Evolutionary conservation across 2,113 vertebrate species (phyloP).

Genomic region (Macroglossus sobrinus): DNA sequence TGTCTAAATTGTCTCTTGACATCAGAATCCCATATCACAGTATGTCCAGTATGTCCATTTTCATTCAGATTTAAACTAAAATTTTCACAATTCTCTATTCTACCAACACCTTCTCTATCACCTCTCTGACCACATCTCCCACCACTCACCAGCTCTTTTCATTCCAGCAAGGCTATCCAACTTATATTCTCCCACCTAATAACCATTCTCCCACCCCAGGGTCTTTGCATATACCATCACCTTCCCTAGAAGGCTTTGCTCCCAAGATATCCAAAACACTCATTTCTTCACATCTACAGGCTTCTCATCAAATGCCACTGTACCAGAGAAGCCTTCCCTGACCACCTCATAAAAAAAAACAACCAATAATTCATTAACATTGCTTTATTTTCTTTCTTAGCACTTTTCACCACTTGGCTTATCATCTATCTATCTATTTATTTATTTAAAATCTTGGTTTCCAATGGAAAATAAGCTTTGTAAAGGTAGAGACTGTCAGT

Average conservation of each 20-base stretch:
- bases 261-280: background rate
- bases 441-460: background rate
- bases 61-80: background rate
- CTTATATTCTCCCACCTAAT: background rate
- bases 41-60: background rate
- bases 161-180: background rate
- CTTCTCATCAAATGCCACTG: background rate
- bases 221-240: background rate
- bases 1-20: constrained; percentile 17
- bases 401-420: background rate
- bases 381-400: background rate
- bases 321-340: background rate
- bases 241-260: background rate
- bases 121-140: background rate
- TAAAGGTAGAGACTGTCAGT: background rate
- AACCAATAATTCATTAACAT: background rate
- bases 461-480: background rate
- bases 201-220: background rate
- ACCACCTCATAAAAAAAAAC: background rate
- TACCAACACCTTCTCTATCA: background rate
- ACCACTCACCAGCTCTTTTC: background rate
- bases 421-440: background rate
- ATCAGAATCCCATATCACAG: background rate
- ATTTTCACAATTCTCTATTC: background rate
- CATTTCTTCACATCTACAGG: background rate